These are phyloP conservation scores for Caenorhabditis wallacei DNA, from an alignment of 2,888 invertebrate species.

Conservation along the genomic window DNA sequence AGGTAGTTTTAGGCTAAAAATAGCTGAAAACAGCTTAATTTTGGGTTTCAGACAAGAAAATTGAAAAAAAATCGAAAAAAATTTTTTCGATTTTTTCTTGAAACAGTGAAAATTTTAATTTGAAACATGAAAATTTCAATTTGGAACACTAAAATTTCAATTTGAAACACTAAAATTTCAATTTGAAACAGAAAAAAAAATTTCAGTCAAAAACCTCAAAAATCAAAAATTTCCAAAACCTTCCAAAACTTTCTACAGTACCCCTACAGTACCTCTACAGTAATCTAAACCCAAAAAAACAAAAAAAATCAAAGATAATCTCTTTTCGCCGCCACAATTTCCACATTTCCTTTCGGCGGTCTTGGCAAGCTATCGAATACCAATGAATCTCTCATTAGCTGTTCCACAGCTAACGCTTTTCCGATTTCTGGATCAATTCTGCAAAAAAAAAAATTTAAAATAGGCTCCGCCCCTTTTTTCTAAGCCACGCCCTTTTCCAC, in stretches of 20 bases:
- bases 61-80: no score
- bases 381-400: constrained; percentile 65
- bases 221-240: background rate
- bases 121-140: no score
- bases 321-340: constrained; percentile 69
- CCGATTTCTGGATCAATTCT: constrained; percentile 72
- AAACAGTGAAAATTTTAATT: no score
- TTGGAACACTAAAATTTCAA: no score
- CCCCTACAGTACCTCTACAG: no score
- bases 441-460: background rate
- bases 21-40: no score
- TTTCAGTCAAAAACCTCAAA: background rate
- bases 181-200: no score
- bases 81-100: no score
- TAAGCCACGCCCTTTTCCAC: background rate
- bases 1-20: no score
- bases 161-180: no score
- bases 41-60: no score
- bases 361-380: constrained; percentile 70
- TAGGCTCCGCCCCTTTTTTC: background rate
- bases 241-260: background rate
- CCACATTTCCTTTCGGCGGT: constrained; percentile 64
- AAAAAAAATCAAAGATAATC: constrained; percentile 66
- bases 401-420: constrained; percentile 71
- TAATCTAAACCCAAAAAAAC: no score